Conservation (phyloP, 1,140 invertebrate genomes). For the Dryas iulia region DNA sequence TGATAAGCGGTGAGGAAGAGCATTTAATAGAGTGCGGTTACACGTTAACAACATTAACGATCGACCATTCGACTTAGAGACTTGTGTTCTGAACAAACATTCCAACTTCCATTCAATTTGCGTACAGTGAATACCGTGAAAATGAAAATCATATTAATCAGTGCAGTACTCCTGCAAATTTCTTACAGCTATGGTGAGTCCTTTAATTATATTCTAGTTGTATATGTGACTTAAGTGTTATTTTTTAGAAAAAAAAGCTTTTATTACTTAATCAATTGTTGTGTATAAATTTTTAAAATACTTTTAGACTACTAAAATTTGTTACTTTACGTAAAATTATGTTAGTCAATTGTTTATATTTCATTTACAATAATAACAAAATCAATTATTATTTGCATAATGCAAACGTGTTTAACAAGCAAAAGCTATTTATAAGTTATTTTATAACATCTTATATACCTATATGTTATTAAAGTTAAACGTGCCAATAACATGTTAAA, state of each 20-base stretch:
- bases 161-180: conserved; percentile 42
- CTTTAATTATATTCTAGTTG: conserved; percentile 2
- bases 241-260: background rate
- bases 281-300: background rate
- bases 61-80: conserved; percentile 24
- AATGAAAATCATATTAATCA: conserved; percentile 47
- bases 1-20: conserved; percentile 35
- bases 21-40: conserved; percentile 40
- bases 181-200: conserved; percentile 44
- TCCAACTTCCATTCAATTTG: conserved; percentile 13
- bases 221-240: background rate
- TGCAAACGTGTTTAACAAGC: too few species aligned
- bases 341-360: background rate
- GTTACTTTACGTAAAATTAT: too few species aligned
- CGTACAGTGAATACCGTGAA: conserved; percentile 16
- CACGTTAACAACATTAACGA: conserved; percentile 29
- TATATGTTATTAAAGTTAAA: too few species aligned
- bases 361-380: background rate
- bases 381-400: too few species aligned
- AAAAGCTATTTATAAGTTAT: too few species aligned
- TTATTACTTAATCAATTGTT: too few species aligned
- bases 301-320: too few species aligned
- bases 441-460: too few species aligned
- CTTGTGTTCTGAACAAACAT: conserved; percentile 28
- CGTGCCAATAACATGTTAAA: too few species aligned